phyloP scores from a whole-genome alignment of 2,797 vertebrate species.

The Propithecus perrieri region DNA sequence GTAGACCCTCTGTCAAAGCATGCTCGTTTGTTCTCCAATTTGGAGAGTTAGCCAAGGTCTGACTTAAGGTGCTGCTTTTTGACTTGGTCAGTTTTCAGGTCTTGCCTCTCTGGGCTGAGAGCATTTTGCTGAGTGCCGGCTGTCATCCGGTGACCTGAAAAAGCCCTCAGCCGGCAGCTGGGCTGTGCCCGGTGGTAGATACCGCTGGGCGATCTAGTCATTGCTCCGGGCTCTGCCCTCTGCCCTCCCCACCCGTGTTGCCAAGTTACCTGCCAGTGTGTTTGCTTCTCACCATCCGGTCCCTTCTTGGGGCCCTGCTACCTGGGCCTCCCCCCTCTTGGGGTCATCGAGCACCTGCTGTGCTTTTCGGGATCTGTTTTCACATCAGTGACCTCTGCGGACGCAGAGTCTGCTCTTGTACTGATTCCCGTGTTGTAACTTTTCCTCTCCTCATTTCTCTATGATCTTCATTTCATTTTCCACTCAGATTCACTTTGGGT shows the following conservation, averaged over 20 bases:
- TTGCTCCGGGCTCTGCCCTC: neutral
- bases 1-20: neutral
- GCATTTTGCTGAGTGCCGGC: neutral
- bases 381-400: neutral
- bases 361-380: neutral
- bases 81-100: neutral
- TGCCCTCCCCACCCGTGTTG: neutral
- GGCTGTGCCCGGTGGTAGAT: neutral
- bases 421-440: neutral
- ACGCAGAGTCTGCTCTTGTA: neutral
- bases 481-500: neutral
- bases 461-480: neutral
- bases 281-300: neutral
- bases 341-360: neutral
- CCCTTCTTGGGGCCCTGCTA: neutral
- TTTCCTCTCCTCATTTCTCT: neutral
- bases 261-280: neutral
- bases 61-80: neutral
- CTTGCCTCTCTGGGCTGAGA: neutral
- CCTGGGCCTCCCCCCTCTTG: neutral
- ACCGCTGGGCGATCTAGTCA: neutral
- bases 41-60: neutral
- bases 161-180: neutral
- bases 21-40: neutral
- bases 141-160: constrained; percentile 15